Evolutionary conservation across 2,797 vertebrate genomes (phyloP), one percentile per base, ranked within the genome.

Genomic region (Austrolebias charrua): DNA sequence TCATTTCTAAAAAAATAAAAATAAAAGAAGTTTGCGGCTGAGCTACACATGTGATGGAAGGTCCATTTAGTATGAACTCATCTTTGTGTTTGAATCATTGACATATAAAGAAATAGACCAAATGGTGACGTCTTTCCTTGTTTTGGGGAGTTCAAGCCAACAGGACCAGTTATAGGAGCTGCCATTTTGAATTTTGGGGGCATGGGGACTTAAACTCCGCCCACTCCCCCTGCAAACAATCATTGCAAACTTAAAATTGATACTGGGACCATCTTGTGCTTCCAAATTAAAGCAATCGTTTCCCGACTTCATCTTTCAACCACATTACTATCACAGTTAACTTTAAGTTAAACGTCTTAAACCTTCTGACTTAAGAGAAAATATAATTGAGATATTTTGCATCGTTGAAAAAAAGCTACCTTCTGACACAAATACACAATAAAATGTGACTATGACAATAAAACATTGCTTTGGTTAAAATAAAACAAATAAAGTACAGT

Each of bases 381-480:
- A 58, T 28, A 47, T 52, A 71, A 57, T 42, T 12, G 40, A 47
- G 1, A 6, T 75, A 65, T 28, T 35, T 54, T 65, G 46, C 16
- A 49, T 66, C 57, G 46, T 55, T 3, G 3, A 24, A 24, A 38
- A 46, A 19, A 48, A 54, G 33, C 24, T 28, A 38, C 66, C 40
- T 56, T 48, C 60, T 59, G 57, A 68, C 35, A 63, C 35, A 64
- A 73, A 24, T 58, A 54, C 69, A 63, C 43, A 73, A 28, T 24
- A 29, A 7, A 76, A 42, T 45, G 12, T 42, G 24, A 68, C 31
- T 43, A 51, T 64, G 52, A 58, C 20, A 65, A 76, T 14, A 56
- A 71, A 42, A 55, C 2, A 69, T 76, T 20, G 71, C 90, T 90
- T 91, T 91, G 89, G 88, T 90, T 75, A 79, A 82, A 88, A 84